phyloP scores from a whole-genome alignment of 2,113 vertebrate genomes.

The Corynorhinus townsendii region DNA sequence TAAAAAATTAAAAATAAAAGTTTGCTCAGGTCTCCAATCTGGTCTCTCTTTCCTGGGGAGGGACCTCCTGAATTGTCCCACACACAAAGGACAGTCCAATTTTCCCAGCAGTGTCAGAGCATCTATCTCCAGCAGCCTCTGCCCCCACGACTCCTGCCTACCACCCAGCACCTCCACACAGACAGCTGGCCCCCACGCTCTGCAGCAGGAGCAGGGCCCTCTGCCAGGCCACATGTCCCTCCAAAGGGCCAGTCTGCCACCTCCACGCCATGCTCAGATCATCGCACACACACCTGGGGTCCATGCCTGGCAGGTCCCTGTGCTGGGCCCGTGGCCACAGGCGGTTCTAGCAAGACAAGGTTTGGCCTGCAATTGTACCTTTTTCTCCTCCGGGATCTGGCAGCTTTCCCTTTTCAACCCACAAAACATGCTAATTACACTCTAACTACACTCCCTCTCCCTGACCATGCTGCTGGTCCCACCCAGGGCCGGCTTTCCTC shows the following conservation, averaged over 20 bases:
- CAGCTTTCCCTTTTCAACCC: background rate
- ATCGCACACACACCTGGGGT: background rate
- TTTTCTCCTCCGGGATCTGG: background rate
- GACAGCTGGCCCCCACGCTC: background rate
- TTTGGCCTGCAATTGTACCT: background rate
- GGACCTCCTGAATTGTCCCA: background rate
- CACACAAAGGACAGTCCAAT: background rate
- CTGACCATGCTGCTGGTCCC: background rate
- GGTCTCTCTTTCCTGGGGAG: background rate
- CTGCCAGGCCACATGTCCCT: background rate
- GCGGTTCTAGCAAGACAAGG: background rate
- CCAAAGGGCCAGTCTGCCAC: fast-evolving
- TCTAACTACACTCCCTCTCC: background rate
- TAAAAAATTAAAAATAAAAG: background rate
- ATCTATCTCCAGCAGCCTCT: background rate
- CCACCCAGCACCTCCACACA: fast-evolving
- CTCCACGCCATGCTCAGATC: background rate
- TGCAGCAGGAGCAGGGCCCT: background rate
- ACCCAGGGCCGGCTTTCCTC: background rate
- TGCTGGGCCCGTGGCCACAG: background rate
- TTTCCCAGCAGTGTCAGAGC: background rate
- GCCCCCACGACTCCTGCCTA: background rate
- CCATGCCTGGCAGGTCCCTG: background rate
- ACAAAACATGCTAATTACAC: background rate
- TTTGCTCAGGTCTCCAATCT: background rate